phyloP scores from a whole-genome alignment of 2,113 vertebrate genomes.

The Corydoras sp. region DNA sequence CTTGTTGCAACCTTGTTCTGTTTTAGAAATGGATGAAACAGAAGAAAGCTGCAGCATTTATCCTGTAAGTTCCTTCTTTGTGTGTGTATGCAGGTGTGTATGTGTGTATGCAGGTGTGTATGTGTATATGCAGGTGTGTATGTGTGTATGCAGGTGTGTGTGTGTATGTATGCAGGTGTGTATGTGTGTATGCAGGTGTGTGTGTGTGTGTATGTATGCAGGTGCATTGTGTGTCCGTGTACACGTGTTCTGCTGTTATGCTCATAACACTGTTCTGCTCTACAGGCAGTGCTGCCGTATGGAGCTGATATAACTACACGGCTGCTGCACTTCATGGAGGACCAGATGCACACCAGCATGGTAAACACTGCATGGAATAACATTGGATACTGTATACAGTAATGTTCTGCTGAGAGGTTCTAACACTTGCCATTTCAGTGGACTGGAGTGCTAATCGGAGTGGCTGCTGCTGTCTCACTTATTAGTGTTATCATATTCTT shows the following conservation, averaged over 20 bases:
- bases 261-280: background rate
- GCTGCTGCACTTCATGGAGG: constrained; percentile 71
- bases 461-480: constrained; percentile 55
- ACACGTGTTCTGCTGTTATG: background rate
- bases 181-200: background rate
- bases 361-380: constrained; percentile 52
- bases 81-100: background rate
- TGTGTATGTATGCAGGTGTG: background rate
- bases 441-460: constrained; percentile 72
- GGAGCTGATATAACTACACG: constrained; percentile 53
- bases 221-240: too few species aligned
- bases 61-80: constrained; percentile 45
- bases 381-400: background rate
- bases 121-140: background rate
- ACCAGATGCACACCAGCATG: constrained; percentile 73
- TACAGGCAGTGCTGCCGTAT: constrained; percentile 50
- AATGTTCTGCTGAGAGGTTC: background rate
- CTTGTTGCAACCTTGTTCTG: background rate
- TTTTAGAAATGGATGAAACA: constrained; percentile 56
- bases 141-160: background rate
- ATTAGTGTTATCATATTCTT: constrained; percentile 67
- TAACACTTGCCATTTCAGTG: constrained; percentile 60
- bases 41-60: constrained; percentile 57
- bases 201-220: background rate
- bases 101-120: background rate